Conservation (phyloP, 2,797 vertebrate genomes). For the Clarias platycephalus region DNA sequence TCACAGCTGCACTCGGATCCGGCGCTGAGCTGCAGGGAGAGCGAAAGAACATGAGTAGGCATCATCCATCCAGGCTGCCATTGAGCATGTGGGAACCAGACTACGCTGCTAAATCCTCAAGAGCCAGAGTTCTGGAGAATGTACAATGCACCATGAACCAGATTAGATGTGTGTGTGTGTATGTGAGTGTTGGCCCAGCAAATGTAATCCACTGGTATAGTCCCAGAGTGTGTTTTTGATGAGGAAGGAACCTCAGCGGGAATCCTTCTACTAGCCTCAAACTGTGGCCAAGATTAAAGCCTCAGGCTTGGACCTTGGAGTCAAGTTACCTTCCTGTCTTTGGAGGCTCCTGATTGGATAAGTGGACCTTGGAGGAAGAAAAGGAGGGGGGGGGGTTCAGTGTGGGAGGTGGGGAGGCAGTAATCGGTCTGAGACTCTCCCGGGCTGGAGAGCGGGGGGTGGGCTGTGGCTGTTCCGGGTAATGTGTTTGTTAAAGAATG, state of each 20-base stretch:
- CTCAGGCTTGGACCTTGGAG: slow-evolving; percentile 67
- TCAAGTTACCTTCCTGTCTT: slow-evolving; percentile 73
- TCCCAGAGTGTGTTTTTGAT: slow-evolving; percentile 54
- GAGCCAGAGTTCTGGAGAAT: slow-evolving; percentile 20
- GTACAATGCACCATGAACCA: slow-evolving; percentile 13
- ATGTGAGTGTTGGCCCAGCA: slow-evolving; percentile 22
- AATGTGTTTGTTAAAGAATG: slow-evolving; percentile 67
- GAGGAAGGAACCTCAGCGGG: slow-evolving; percentile 47
- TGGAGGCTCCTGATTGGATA: slow-evolving; percentile 67
- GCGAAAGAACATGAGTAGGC: slow-evolving; percentile 70
- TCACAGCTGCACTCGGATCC: slow-evolving; percentile 82
- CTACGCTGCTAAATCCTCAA: slow-evolving; percentile 38
- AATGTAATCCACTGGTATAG: slow-evolving; percentile 1
- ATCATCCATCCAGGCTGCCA: slow-evolving; percentile 64
- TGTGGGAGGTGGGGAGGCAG: slow-evolving; percentile 66
- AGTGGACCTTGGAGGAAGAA: slow-evolving; percentile 30
- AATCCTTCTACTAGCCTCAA: slow-evolving; percentile 62
- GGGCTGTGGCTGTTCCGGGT: slow-evolving; percentile 29
- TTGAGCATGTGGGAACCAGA: slow-evolving; percentile 40
- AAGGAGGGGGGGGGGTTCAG: slow-evolving; percentile 60
- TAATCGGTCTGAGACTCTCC: slow-evolving; percentile 69
- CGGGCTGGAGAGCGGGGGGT: slow-evolving; percentile 42
- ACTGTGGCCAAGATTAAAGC: slow-evolving; percentile 69
- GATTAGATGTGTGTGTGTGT: slow-evolving; percentile 28
- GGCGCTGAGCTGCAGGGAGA: slow-evolving; percentile 80